A percentile compares a stretch with the other conserved stretches of the same genome.
Conservation (phyloP, 64 coral and sea anemone genomes). For the Pocillopora verrucosa region DNA sequence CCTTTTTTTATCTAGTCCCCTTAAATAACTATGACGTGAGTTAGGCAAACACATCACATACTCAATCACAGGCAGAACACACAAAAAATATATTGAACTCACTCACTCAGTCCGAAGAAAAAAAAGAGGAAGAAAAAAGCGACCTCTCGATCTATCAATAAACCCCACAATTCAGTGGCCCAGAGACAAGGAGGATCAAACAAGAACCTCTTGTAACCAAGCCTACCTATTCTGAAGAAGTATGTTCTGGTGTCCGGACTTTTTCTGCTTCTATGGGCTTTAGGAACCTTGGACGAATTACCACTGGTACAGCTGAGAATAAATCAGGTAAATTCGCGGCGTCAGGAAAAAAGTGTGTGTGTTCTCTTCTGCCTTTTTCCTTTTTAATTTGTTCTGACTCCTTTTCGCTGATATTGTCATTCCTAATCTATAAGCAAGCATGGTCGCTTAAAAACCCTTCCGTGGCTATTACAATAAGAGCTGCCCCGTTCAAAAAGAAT, state of each 20-base stretch:
- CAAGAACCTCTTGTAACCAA: slow-evolving; percentile 23
- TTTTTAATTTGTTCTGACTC: background rate
- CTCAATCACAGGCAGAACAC: background rate
- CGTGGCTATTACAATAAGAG: too few relatives aligned
- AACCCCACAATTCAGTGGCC: background rate
- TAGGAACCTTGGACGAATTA: slow-evolving; percentile 42
- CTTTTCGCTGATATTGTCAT: too few relatives aligned
- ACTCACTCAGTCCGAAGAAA: background rate
- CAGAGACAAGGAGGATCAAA: slow-evolving; percentile 14
- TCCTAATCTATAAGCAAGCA: too few relatives aligned
- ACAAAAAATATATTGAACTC: background rate
- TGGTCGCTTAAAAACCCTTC: too few relatives aligned
- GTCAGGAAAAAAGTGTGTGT: background rate
- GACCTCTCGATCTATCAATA: background rate
- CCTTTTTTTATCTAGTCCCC: too few relatives aligned
- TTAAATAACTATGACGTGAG: too few relatives aligned
- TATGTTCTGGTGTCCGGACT: too few relatives aligned
- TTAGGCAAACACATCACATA: background rate
- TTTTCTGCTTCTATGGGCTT: slow-evolving; percentile 26
- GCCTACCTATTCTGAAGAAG: slow-evolving; percentile 23
- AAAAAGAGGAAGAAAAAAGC: background rate
- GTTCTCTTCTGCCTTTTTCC: background rate
- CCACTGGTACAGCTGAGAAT: background rate
- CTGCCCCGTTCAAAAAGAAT: too few relatives aligned
- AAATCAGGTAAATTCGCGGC: background rate